Evolutionary conservation across 2,888 invertebrate genomes (phyloP), one percentile per base, ranked within the genome.

Genomic region (Epiblema foenella): DNA sequence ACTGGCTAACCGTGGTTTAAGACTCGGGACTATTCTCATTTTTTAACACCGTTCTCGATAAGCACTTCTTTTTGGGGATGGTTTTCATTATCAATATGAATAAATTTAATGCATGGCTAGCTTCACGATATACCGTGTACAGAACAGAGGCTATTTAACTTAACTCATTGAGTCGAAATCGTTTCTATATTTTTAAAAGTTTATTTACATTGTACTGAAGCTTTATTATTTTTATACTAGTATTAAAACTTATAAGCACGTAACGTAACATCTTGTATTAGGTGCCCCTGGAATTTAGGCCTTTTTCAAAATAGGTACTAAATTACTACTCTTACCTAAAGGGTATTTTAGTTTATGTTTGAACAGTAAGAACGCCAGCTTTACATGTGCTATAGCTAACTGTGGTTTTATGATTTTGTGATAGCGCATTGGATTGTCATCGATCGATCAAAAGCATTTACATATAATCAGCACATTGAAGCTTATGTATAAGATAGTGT

Each of bases 1-100:
- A 73, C 70, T 54, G 59, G 54, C 70, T 60, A 66, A 66, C 70
- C 54, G 65, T 60, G 46, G 59, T 24, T 70, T 66, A 60, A 66
- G 65, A 51, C 20, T 24, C 57, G 51, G 64, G 33, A 29, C 65
- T 65, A 65, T 52, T 65, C 24, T 51, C n/a, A 18, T 51, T 54
- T 64, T 56, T 52, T 57, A 46, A 46, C 67, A 58, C 58, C 51
- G 64, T 54, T 54, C 8, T 20, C 20, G 24, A 54, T 64, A 64
- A 64, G 11, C 12, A 4, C 56, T n/a, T 15, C 29, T 15, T 46
- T 46, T 56, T 56, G 8, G 15, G n/a, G 7, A 54, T 15, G 17
- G 37, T 39, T 58, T 37, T 37, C 54, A 42, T 51, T 59, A 49
- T 58, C 37, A 29, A 20, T 29, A 29, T 56, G 29, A 29, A 56